Percentiles rank a stretch among this genome's conserved stretches.
These are phyloP conservation scores for Theonella swinhoei DNA, from an alignment of 37 sponge, comb jelly and placozoan genomes.

Conservation along the genomic window DNA sequence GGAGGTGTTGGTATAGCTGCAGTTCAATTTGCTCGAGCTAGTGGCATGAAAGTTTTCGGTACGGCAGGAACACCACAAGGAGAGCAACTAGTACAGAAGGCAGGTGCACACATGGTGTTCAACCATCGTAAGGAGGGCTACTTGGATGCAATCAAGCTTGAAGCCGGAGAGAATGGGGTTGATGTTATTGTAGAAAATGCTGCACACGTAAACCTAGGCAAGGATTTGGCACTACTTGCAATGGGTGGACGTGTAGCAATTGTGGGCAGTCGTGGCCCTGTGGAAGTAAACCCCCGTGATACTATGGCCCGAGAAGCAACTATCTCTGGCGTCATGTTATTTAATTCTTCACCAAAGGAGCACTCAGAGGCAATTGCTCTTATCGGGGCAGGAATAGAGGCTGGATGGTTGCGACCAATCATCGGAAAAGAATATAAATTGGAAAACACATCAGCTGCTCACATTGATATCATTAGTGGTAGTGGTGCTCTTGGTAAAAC, in stretches of 20 bases:
- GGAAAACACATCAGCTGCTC: constrained; percentile 71
- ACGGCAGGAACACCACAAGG: constrained; percentile 83
- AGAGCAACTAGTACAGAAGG: constrained; percentile 45
- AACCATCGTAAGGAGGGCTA: constrained; percentile 78
- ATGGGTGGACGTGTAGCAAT: constrained; percentile 71
- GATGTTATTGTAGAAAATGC: constrained; percentile 87
- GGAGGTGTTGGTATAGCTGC: constrained; percentile 92
- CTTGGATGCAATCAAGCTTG: constrained; percentile 32
- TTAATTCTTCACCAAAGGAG: constrained; percentile 39
- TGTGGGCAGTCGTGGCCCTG: constrained; percentile 77
- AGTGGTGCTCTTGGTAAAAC: constrained; percentile 74
- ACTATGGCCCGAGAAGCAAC: constrained; percentile 70
- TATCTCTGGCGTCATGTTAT: constrained; percentile 72
- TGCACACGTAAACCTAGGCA: constrained; percentile 81
- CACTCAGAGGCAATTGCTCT: constrained; percentile 56
- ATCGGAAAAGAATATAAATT: constrained; percentile 75
- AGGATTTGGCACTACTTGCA: constrained; percentile 71
- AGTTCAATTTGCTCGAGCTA: constrained; percentile 73
- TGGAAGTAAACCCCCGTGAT: constrained; percentile 80
- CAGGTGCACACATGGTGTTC: constrained; percentile 75
- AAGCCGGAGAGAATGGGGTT: constrained; percentile 39
- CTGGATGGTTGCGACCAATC: constrained; percentile 81
- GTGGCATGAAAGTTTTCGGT: constrained; percentile 75
- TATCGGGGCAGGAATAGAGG: constrained; percentile 64
- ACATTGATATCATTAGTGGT: constrained; percentile 71